Base-by-base conservation (phyloP, 2,888 invertebrate genomes). In the Tiliacea aurago region DNA sequence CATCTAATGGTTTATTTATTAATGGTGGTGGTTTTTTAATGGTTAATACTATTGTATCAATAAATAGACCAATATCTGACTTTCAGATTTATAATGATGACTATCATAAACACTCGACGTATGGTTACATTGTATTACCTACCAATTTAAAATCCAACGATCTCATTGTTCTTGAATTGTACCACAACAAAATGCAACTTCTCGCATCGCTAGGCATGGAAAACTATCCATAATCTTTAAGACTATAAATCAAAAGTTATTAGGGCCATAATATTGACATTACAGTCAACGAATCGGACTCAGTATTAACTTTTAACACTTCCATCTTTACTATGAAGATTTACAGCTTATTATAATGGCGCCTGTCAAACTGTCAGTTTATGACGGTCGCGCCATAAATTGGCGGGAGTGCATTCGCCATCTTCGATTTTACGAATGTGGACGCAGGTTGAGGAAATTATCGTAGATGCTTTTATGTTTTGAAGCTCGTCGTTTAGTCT, bases 281-380 rank as follows among this genome's bases (percentile, higher is more conserved):
- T 23, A 82, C 45, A 73, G 58, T 59, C 51, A 37, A 68, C 56
- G 68, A 59, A 68, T 80, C 56, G 37, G 65, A 47, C 41, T 74
- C 47, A 18, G 66, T 74, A 73, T 80, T 70, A 83, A 75, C 62
- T 80, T 79, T 75, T 72, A 81, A 71, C 71, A 59, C 68, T 45
- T 43, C 55, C 43, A 76, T 73, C 61, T 47, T 76, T 84, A 84
- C 66, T 84, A 76, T 62, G 55, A 53, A 61, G 73, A 79, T 83
- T 84, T 79, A 78, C 63, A 70, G 55, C 73, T 47, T 70, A 55
- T 73, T 67, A 69, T 70, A 82, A 79, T 83, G 76, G 75, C 66
- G 70, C 20, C 65, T 78, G 82, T 83, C 85, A 77, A 78, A 82
- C 76, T 86, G 87, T 83, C 86, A 86, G 69, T 91, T 91, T 91